Conservation (phyloP, 2,888 invertebrate genomes). For the Hypomecis atomaria region DNA sequence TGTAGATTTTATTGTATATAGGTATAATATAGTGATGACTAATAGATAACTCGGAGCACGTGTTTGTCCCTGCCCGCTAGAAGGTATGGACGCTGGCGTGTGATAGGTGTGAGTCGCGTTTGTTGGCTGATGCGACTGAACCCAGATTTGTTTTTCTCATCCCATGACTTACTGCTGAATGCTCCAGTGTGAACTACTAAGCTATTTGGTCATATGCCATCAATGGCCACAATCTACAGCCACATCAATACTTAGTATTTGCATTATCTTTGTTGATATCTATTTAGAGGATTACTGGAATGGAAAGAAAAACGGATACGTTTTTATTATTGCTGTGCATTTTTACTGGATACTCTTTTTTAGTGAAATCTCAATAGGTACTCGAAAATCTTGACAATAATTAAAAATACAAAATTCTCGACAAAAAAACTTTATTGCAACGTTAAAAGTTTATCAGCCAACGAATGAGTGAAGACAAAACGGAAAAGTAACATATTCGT, state of each 20-base stretch:
- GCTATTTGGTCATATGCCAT: no score
- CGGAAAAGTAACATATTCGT: constrained; percentile 17
- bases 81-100: constrained; percentile 52
- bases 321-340: neutral
- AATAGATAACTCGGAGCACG: constrained; percentile 56
- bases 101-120: constrained; percentile 42
- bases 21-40: constrained; percentile 58
- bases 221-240: no score
- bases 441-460: constrained; percentile 36
- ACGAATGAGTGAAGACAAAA: constrained; percentile 30
- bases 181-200: no score
- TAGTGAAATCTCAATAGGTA: constrained; percentile 1
- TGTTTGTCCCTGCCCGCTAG: constrained; percentile 60
- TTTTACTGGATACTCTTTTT: neutral
- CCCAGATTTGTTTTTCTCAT: no score
- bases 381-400: constrained; percentile 33
- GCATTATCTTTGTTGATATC: no score
- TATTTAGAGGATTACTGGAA: neutral
- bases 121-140: constrained; percentile 43
- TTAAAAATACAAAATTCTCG: constrained; percentile 23
- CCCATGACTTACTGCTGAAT: no score
- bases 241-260: no score
- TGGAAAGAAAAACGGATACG: neutral
- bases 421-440: neutral
- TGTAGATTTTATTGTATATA: constrained; percentile 75